Evolutionary conservation across 2,113 vertebrate genomes (phyloP).

Genomic region (Sakesphorus luctuosus): DNA sequence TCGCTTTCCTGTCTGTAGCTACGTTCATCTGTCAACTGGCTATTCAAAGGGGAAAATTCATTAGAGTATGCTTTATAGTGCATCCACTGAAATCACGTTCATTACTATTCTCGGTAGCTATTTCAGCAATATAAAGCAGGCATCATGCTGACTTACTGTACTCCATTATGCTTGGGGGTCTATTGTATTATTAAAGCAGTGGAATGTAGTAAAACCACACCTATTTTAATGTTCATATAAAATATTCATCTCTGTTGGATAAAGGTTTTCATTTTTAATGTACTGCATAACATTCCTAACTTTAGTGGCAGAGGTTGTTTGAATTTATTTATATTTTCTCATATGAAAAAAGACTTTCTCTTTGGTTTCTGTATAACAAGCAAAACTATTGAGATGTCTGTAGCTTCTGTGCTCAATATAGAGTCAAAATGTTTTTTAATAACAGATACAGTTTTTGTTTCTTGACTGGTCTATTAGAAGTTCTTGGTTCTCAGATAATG

Average conservation of each 20-base stretch:
- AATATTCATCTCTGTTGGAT: slow-evolving; percentile 25
- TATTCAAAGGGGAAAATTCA: neutral
- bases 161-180: neutral
- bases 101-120: slow-evolving; percentile 9
- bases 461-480: neutral
- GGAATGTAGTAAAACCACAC: slow-evolving; percentile 45
- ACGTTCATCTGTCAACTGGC: neutral
- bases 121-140: neutral
- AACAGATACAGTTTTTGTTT: neutral
- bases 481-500: neutral
- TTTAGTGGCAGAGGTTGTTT: neutral
- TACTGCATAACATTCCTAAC: slow-evolving; percentile 1
- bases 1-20: neutral
- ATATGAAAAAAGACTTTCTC: neutral
- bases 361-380: neutral
- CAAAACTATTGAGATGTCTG: neutral
- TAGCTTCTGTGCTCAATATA: neutral
- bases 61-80: slow-evolving; percentile 6
- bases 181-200: slow-evolving; percentile 3
- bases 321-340: neutral
- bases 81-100: neutral
- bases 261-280: slow-evolving; percentile 25
- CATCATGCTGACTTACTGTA: neutral
- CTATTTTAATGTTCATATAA: slow-evolving; percentile 38
- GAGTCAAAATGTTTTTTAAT: neutral